Base-by-base conservation (phyloP, 2,888 invertebrate genomes). In the Apodemia duryi region DNA sequence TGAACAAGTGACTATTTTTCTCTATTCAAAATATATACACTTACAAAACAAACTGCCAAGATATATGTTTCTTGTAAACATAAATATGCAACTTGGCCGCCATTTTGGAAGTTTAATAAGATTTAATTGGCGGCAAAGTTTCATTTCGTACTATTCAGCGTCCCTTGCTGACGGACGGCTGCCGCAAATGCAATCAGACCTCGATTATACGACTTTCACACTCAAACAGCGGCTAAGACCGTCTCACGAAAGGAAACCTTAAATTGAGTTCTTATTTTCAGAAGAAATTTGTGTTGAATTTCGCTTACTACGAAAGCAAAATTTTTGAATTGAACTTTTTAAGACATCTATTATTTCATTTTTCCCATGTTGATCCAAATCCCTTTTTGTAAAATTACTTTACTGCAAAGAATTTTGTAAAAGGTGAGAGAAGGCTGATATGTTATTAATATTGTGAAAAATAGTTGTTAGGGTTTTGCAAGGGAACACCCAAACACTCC, bases 51-150 rank as follows among this genome's bases (percentile, higher is more conserved):
- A 38, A 38, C 38, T 6, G 6, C 4, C 2, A 52, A 28, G n/a
- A 54, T 28, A 4, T 5, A 54, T n/a, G n/a, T n/a, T n/a, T n/a
- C n/a, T n/a, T n/a, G n/a, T n/a, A n/a, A n/a, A n/a, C 29, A 11
- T 9, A 54, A 54, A 54, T 54, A 54, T 29, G 54, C 54, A 54
- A 10, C 54, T 54, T 10, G 11, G 54, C 9, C 29, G 54, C 54
- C 54, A 54, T 54, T 54, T 54, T 54, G 54, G 29, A 54, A 29
- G 54, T 54, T 54, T 54, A 54, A 54, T 54, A 54, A 54, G 54
- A 54, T 54, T 54, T 54, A 54, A 54, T 54, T 54, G 54, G 54
- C 54, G 54, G 54, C 54, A 54, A 54, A 54, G 54, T 54, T 54
- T 54, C 54, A 54, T 54, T 54, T 54, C 54, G 54, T 28, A 54